Conservation (phyloP, 2,113 vertebrate genomes). For the Acrocephalus kingi region DNA sequence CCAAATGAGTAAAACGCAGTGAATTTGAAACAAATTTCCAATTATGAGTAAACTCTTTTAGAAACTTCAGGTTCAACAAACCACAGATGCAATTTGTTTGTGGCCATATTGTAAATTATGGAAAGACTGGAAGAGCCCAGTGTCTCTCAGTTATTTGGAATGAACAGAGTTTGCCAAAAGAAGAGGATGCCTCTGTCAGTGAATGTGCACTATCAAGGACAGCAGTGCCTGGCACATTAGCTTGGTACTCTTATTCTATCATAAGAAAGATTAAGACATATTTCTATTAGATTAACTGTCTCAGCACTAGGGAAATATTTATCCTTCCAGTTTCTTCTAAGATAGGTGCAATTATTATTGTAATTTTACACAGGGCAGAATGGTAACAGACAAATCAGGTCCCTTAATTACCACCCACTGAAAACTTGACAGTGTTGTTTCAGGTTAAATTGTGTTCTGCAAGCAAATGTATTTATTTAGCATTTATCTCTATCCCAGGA, state of each 20-base stretch:
- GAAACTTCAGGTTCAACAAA: not conserved
- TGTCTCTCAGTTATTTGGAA: not conserved
- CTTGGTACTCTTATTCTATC: not conserved
- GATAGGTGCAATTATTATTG: not conserved
- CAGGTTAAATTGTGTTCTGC: not conserved
- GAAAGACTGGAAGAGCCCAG: not conserved
- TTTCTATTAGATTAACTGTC: not conserved
- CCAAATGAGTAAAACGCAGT: not conserved
- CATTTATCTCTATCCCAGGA: not conserved
- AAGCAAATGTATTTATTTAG: not conserved
- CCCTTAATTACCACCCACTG: not conserved
- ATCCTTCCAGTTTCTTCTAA: not conserved
- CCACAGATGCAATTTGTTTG: not conserved
- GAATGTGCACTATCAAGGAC: not conserved
- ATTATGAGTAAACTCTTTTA: not conserved
- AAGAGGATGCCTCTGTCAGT: not conserved
- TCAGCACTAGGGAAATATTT: not conserved
- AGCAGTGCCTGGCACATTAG: not conserved
- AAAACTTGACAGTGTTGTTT: not conserved
- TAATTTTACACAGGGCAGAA: not conserved
- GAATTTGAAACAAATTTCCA: not conserved
- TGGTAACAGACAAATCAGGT: not conserved
- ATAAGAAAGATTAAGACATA: not conserved
- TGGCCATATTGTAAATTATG: not conserved
- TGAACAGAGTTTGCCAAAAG: not conserved